Evolutionary conservation across 2,888 invertebrate species (phyloP).

Genomic region (Ecliptopera silaceata): DNA sequence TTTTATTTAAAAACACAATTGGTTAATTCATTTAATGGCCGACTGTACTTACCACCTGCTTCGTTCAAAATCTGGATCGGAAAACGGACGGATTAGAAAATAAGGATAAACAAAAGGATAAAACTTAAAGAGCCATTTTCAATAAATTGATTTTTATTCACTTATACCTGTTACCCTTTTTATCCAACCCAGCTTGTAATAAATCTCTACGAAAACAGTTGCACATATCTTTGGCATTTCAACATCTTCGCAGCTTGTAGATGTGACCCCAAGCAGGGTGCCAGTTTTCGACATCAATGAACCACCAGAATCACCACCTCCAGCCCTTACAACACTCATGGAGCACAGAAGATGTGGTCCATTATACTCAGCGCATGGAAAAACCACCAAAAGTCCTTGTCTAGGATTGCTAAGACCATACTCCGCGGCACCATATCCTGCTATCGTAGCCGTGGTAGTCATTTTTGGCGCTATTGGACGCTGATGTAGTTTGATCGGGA

Average conservation of each 20-base stretch:
- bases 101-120: too few species aligned
- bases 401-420: constrained; percentile 19
- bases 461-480: neutral
- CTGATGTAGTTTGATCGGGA: constrained; percentile 32
- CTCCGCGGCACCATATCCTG: constrained; percentile 39
- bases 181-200: constrained; percentile 41
- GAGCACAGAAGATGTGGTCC: constrained; percentile 38
- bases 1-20: too few species aligned
- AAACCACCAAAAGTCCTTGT: constrained; percentile 38
- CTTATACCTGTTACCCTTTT: constrained; percentile 6
- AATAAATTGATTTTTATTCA: neutral
- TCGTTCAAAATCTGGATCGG: too few species aligned
- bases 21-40: too few species aligned
- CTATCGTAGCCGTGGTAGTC: constrained; percentile 28
- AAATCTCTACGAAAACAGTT: constrained; percentile 39
- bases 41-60: too few species aligned
- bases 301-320: constrained; percentile 46
- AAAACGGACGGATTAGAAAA: too few species aligned
- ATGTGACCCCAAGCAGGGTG: constrained; percentile 40
- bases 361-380: constrained; percentile 18
- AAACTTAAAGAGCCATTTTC: neutral
- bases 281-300: constrained; percentile 34
- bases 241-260: constrained; percentile 32
- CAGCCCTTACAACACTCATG: constrained; percentile 29
- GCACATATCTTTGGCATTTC: constrained; percentile 24